Evolutionary conservation across 1,140 invertebrate genomes (phyloP).

Genomic region (Pachypeltis micranthus): DNA sequence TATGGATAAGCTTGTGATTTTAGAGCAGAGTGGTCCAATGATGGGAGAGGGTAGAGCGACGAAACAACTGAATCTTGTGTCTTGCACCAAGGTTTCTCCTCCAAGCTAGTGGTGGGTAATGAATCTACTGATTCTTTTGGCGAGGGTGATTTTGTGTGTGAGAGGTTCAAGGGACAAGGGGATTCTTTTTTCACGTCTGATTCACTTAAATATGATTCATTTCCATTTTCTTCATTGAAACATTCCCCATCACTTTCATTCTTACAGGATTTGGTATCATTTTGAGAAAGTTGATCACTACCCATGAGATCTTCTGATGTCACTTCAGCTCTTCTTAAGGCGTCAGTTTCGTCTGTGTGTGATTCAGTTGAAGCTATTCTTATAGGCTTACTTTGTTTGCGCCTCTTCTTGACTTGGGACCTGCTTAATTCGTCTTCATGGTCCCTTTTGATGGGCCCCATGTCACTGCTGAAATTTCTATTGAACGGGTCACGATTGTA

Average conservation of each 20-base stretch:
- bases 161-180: conserved; percentile 22
- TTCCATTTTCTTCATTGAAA: not conserved
- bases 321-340: not conserved
- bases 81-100: conserved; percentile 20
- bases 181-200: conserved; percentile 16
- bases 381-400: conserved; percentile 29
- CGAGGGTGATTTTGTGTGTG: conserved; percentile 17
- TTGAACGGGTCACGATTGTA: conserved; percentile 11
- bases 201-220: not conserved
- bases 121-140: conserved; percentile 18
- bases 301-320: not conserved
- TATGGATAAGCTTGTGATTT: conserved; percentile 17
- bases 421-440: conserved; percentile 23
- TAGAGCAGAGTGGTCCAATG: conserved; percentile 9
- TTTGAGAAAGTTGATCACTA: not conserved
- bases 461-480: not conserved
- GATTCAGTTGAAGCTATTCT: conserved; percentile 25
- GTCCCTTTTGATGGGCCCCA: conserved; percentile 14
- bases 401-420: conserved; percentile 26
- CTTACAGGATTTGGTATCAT: not conserved
- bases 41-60: not conserved
- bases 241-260: not conserved
- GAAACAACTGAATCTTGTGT: not conserved
- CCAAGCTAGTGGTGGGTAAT: not conserved
- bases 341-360: not conserved